Evolutionary conservation across 2,888 invertebrate species (phyloP), one percentile per base, ranked within the genome.

Genomic region (Parelbella ahira): DNA sequence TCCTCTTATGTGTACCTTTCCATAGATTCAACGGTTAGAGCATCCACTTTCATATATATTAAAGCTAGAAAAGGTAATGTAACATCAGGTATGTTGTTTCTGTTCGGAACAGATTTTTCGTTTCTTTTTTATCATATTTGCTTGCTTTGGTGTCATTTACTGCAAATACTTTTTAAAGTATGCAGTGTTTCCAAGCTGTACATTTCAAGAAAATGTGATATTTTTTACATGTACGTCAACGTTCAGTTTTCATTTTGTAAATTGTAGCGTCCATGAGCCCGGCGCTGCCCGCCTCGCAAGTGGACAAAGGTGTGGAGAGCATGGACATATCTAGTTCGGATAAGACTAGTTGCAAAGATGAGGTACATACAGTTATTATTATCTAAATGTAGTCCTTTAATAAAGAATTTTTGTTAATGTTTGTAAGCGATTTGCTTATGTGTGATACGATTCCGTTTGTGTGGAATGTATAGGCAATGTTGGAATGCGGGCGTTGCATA

Each of bases 331-430:
- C 8, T 51, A 3, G 19, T 1, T 29, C 58, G 2, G 69, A 66
- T 0, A 44, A 41, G 3, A 34, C 9, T n/a, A 47, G 37, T 27
- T 44, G 21, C 1, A 63, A 60, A 6, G 63, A 69, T 8, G 69
- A 74, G 62, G 77, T 73, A 50, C 23, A 37, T 45, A 21, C 15
- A n/a, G n/a, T n/a, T n/a, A n/a, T n/a, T n/a, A n/a, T n/a, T n/a
- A n/a, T n/a, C n/a, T n/a, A n/a, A n/a, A n/a, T n/a, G n/a, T n/a
- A n/a, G n/a, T n/a, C n/a, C n/a, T n/a, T n/a, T n/a, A n/a, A n/a
- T n/a, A n/a, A n/a, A n/a, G n/a, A n/a, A n/a, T n/a, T n/a, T n/a
- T n/a, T n/a, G n/a, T n/a, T n/a, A n/a, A n/a, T n/a, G n/a, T n/a
- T n/a, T n/a, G n/a, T n/a, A n/a, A n/a, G n/a, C n/a, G n/a, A n/a